phyloP scores from a whole-genome alignment of 2,113 vertebrate species.

The Ochotona curzoniae region DNA sequence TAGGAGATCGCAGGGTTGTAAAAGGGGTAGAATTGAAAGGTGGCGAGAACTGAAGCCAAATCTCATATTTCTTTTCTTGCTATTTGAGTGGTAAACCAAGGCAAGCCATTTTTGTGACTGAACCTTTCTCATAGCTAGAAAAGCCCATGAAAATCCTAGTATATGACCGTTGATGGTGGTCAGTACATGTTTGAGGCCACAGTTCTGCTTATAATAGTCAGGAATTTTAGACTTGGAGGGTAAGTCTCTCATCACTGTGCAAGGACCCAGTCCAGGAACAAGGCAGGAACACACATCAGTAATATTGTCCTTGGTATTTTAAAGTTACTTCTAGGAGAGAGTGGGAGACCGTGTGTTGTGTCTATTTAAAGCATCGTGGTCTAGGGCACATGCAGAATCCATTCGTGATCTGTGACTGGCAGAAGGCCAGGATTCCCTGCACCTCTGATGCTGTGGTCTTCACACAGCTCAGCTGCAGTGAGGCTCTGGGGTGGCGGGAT shows the following conservation, averaged over 20 bases:
- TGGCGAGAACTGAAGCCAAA: neutral
- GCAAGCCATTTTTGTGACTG: neutral
- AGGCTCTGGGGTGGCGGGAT: neutral
- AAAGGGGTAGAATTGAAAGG: slow-evolving; percentile 21
- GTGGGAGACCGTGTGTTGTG: neutral
- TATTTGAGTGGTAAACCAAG: neutral
- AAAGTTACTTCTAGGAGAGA: neutral
- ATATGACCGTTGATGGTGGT: neutral
- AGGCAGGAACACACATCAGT: neutral
- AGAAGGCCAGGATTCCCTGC: neutral
- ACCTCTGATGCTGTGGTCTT: neutral
- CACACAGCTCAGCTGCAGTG: no score
- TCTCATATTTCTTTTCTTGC: slow-evolving; percentile 3
- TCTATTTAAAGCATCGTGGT: neutral
- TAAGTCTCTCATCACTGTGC: neutral
- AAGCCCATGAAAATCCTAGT: neutral
- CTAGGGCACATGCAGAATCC: neutral
- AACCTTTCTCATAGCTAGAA: neutral
- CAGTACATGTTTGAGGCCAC: slow-evolving; percentile 16
- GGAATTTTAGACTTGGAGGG: neutral
- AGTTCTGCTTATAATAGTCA: neutral
- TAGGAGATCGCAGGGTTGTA: neutral
- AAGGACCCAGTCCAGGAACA: neutral
- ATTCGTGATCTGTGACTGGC: neutral
- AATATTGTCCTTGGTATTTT: neutral